Base-by-base conservation (phyloP, 2,888 invertebrate species). In the Dynastes hyllus region DNA sequence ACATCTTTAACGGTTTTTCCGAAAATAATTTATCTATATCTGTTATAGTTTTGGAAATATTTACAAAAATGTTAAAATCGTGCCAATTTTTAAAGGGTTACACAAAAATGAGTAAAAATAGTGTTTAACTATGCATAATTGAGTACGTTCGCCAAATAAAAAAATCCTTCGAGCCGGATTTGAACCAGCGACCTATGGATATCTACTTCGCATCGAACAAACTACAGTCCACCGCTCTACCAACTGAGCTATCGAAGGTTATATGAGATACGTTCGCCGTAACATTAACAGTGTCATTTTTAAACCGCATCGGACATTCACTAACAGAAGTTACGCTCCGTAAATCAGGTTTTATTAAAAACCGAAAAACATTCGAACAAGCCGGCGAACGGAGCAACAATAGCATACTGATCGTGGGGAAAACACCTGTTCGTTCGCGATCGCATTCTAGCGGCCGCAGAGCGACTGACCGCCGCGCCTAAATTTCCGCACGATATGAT, bases 111-210 rank as follows among this genome's bases (percentile, higher is more conserved):
- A 6, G 6, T 9, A 40, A 6, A 40, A 40, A 40, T 6, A 40
- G 5, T 1, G 6, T 1, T 5, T 11, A 55, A 2, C 55, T 2
- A 55, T 16, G 22, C 55, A 16, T 2, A 55, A 55, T n/a, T 55
- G n/a, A 16, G 13, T 55, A 22, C 16, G 22, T 22, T 16, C n/a
- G 55, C 9, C 2, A 32, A 63, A 29, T 13, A 78, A 82, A 82
- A 84, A 85, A 83, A 84, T 92, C 92, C 91, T 92, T 92, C 92
- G 92, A 92, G 91, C 92, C 92, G 92, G 92, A 92, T 92, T 92
- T 92, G 92, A 92, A 92, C 92, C 92, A 92, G 92, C 91, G 92
- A 92, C 92, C 92, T 92, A 92, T 92, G 92, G 92, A 92, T 92
- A 65, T 81, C 91, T 86, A 82, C 69, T 69, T 29, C 51, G 4